Evolutionary conservation across 2,113 vertebrate genomes (phyloP).

Genomic region (Petroica traversi): DNA sequence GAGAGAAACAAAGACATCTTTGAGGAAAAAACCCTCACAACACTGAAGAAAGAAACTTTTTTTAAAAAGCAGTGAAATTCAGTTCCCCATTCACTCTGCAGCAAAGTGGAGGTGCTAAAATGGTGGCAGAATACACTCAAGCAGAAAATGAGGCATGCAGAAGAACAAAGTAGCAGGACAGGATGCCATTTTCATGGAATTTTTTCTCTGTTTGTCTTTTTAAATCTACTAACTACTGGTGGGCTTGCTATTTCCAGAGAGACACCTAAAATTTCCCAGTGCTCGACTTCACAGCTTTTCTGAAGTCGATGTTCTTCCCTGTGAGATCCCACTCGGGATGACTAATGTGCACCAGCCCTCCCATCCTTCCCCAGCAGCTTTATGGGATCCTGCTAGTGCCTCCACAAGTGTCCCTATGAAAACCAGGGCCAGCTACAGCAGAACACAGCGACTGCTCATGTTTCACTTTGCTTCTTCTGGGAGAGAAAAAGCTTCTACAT

Average conservation of each 20-base stretch:
- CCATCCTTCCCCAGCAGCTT: background rate
- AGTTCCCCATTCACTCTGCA: background rate
- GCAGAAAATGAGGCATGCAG: background rate
- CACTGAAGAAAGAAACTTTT: background rate
- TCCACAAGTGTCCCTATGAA: background rate
- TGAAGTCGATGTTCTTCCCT: background rate
- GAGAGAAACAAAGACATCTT: background rate
- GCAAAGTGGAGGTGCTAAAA: background rate
- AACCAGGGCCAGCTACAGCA: background rate
- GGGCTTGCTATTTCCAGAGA: background rate
- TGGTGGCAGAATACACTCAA: background rate
- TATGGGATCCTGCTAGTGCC: background rate
- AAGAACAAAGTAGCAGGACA: background rate
- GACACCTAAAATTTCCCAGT: background rate
- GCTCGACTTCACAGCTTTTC: background rate
- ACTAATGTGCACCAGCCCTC: background rate
- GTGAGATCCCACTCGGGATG: background rate
- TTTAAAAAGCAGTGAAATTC: background rate
- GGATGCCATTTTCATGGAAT: background rate
- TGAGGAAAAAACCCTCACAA: background rate
- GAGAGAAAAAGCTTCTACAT: constrained; percentile 1
- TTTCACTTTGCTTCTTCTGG: background rate
- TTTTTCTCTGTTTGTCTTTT: background rate
- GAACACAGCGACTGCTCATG: background rate
- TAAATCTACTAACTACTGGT: background rate